Conservation (phyloP, 1,140 invertebrate genomes). For the Whitmania pigra region DNA sequence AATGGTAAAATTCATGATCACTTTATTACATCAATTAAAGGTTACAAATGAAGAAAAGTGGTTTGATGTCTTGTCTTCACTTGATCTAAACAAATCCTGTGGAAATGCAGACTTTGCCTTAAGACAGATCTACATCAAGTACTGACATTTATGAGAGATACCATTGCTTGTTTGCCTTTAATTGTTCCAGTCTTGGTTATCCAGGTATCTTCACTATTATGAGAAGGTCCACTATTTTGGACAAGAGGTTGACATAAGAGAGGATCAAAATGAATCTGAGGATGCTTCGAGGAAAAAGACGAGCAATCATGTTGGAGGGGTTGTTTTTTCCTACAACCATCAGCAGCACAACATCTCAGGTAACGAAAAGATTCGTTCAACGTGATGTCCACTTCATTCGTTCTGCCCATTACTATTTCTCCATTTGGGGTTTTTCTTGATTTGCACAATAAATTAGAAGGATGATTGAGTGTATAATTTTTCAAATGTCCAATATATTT, state of each 20-base stretch:
- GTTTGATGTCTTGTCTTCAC: background rate
- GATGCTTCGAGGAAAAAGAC: constrained; percentile 26
- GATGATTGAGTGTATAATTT: no score
- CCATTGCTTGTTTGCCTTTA: background rate
- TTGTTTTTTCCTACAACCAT: constrained; percentile 68
- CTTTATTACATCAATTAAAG: no score
- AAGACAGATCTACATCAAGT: constrained; percentile 69
- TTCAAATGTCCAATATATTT: no score
- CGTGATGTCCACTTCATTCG: no score
- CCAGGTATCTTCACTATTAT: constrained; percentile 65
- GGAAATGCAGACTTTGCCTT: constrained; percentile 67
- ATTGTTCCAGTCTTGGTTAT: background rate
- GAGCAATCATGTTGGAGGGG: constrained; percentile 30
- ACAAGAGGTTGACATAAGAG: constrained; percentile 51
- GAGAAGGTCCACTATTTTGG: constrained; percentile 72
- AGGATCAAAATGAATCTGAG: constrained; percentile 52
- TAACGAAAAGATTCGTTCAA: background rate
- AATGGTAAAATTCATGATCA: no score
- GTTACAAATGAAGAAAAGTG: background rate
- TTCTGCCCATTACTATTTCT: no score
- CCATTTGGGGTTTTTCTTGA: no score
- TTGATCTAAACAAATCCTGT: constrained; percentile 43
- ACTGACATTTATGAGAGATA: background rate
- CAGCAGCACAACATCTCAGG: constrained; percentile 50
- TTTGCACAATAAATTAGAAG: no score